These are phyloP conservation scores for Psammodynastes pulverulentus DNA, from an alignment of 2,113 vertebrate genomes.

Conservation along the genomic window DNA sequence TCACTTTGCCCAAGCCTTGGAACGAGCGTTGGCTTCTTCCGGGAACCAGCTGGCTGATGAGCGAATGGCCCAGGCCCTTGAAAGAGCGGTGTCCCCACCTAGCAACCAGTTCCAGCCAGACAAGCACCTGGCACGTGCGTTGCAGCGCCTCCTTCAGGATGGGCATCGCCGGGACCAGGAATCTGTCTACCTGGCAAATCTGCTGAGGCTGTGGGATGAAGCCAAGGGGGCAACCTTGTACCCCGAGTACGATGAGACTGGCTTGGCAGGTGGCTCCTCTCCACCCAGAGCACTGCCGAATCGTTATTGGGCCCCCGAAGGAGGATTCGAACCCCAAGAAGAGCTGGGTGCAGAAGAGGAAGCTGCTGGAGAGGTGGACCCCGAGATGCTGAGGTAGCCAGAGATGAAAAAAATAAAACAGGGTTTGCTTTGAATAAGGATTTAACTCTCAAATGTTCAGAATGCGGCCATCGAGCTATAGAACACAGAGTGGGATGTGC, in stretches of 20 bases:
- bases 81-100: slow-evolving; percentile 38
- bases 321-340: slow-evolving; percentile 16
- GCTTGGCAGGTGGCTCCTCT: slow-evolving; percentile 20
- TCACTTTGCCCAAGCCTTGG: background rate
- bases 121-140: slow-evolving; percentile 63
- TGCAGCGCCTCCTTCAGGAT: slow-evolving; percentile 74
- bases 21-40: background rate
- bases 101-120: slow-evolving; percentile 22
- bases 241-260: slow-evolving; percentile 73
- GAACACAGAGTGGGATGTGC: background rate
- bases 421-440: background rate
- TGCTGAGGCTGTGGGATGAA: slow-evolving; percentile 71
- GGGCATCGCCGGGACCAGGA: slow-evolving; percentile 71
- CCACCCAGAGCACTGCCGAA: background rate
- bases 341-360: slow-evolving; percentile 15
- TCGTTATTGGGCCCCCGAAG: slow-evolving; percentile 12
- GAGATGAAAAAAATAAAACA: background rate
- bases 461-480: background rate
- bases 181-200: slow-evolving; percentile 64
- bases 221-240: slow-evolving; percentile 51
- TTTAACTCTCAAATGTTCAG: background rate
- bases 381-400: slow-evolving; percentile 21
- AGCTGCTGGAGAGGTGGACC: slow-evolving; percentile 19
- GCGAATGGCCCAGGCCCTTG: slow-evolving; percentile 34
- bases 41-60: slow-evolving; percentile 37